A percentile compares a stretch with the other conserved stretches of the same genome.
Evolutionary conservation across 2,113 vertebrate species (phyloP).

Genomic region (Anhinga rufa): DNA sequence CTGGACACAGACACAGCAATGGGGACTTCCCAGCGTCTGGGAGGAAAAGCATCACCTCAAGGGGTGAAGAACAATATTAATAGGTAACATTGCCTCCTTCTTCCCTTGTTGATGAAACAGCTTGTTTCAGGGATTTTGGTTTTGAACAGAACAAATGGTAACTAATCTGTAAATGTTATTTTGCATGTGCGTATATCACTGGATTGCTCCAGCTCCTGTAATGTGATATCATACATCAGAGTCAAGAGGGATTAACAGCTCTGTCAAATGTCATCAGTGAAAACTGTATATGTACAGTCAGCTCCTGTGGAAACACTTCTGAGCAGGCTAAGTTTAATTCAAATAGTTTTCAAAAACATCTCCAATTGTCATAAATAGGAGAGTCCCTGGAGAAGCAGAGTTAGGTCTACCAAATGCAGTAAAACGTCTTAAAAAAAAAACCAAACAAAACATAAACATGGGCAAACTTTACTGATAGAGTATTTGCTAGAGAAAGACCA

Average conservation of each 20-base stretch:
- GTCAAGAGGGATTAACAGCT: background rate
- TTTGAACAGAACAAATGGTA: background rate
- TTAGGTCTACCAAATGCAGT: constrained; percentile 53
- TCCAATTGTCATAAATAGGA: constrained; percentile 61
- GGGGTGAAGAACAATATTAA: background rate
- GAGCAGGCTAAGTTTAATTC: constrained; percentile 52
- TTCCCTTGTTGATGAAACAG: fast-evolving
- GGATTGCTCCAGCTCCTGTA: background rate
- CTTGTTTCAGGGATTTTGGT: background rate
- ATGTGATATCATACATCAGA: background rate
- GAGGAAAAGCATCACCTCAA: background rate
- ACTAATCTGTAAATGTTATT: background rate
- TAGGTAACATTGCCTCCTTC: background rate
- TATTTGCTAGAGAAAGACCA: constrained; percentile 30
- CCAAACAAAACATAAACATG: constrained; percentile 49
- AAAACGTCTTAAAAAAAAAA: constrained; percentile 47
- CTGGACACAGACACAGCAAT: fast-evolving
- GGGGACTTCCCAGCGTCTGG: background rate
- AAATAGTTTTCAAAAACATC: constrained; percentile 57
- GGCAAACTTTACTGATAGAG: constrained; percentile 47
- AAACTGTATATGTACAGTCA: background rate
- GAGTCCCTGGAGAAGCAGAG: constrained; percentile 64
- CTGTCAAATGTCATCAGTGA: background rate
- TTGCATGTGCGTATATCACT: background rate
- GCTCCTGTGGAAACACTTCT: constrained; percentile 29